Evolutionary conservation across 2,888 invertebrate genomes (phyloP).

Genomic region (Drosophila kuntzei): DNA sequence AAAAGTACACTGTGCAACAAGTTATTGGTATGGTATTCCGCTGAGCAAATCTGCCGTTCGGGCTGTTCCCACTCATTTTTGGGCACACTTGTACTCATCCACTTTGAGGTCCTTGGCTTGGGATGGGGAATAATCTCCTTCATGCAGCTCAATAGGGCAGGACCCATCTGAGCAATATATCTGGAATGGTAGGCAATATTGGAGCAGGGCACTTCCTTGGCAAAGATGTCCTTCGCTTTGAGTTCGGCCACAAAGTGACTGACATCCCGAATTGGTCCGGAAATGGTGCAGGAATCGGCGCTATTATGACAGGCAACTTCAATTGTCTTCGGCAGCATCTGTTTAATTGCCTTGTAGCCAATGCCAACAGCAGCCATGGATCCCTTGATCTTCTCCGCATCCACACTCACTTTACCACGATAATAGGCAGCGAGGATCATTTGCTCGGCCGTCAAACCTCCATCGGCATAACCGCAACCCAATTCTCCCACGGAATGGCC

Average conservation of each 20-base stretch:
- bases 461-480: slow-evolving; percentile 98
- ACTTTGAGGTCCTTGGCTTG: slow-evolving; percentile 89
- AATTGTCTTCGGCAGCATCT: slow-evolving; percentile 90
- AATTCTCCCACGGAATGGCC: slow-evolving; percentile 98
- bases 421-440: slow-evolving; percentile 94
- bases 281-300: slow-evolving; percentile 94
- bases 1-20: slow-evolving; percentile 88
- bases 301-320: slow-evolving; percentile 96
- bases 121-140: slow-evolving; percentile 89
- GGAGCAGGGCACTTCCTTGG: slow-evolving; percentile 93
- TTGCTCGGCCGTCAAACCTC: slow-evolving; percentile 94
- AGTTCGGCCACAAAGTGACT: slow-evolving; percentile 89
- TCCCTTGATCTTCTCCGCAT: slow-evolving; percentile 90
- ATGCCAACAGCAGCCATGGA: slow-evolving; percentile 96
- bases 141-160: slow-evolving; percentile 88
- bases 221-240: slow-evolving; percentile 91
- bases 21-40: slow-evolving; percentile 96
- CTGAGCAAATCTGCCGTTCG: slow-evolving; percentile 88
- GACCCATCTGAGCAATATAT: slow-evolving; percentile 90
- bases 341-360: slow-evolving; percentile 87
- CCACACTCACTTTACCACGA: slow-evolving; percentile 91
- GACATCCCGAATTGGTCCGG: slow-evolving; percentile 92
- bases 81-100: slow-evolving; percentile 95
- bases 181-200: slow-evolving; percentile 96
- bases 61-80: slow-evolving; percentile 89